A percentile compares a stretch with the other conserved stretches of the same genome.
phyloP scores from a whole-genome alignment of 2,797 vertebrate genomes.

The Anguilla megastoma region DNA sequence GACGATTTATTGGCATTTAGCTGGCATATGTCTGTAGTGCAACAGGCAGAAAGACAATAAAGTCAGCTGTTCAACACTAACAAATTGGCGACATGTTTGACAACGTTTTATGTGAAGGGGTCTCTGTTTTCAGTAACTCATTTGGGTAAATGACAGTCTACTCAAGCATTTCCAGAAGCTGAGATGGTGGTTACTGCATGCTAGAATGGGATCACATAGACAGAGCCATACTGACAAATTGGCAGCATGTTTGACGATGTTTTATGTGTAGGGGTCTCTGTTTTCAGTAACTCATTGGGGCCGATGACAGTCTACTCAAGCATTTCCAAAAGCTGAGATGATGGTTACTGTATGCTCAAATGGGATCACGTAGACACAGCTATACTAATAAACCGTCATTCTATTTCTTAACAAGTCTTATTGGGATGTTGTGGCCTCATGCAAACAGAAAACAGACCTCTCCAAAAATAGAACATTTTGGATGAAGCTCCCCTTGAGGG shows the following conservation, averaged over 20 bases:
- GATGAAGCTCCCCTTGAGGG: constrained; percentile 54
- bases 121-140: neutral
- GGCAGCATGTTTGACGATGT: neutral
- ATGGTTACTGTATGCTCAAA: neutral
- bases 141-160: constrained; percentile 23
- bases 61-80: neutral
- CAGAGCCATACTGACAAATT: neutral
- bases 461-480: constrained; percentile 67
- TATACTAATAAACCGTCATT: constrained; percentile 54
- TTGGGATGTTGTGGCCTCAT: constrained; percentile 69
- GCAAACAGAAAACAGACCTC: constrained; percentile 69
- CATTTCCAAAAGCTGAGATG: constrained; percentile 24
- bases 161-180: constrained; percentile 27
- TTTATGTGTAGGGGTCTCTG: neutral
- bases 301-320: constrained; percentile 26
- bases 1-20: neutral
- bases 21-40: neutral
- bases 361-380: neutral
- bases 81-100: neutral
- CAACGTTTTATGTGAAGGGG: neutral
- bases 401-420: constrained; percentile 67
- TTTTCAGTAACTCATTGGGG: neutral
- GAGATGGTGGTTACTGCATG: neutral
- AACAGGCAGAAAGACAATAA: neutral
- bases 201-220: neutral